These are phyloP conservation scores for Allacma fusca DNA, from an alignment of 2,888 invertebrate species.

Conservation along the genomic window DNA sequence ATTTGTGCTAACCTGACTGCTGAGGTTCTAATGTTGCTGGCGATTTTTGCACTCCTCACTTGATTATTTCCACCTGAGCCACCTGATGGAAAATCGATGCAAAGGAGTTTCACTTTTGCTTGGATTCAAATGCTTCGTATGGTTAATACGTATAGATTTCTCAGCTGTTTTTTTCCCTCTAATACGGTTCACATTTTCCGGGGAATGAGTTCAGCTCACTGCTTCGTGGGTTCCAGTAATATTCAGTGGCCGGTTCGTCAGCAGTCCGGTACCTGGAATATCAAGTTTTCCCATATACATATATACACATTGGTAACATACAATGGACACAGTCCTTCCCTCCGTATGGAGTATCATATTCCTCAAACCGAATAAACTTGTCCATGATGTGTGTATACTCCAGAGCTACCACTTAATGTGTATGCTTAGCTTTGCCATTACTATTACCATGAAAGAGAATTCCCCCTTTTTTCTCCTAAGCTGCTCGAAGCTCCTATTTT, in stretches of 20 bases:
- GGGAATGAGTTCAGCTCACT: no score
- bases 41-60: conserved; percentile 39
- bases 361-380: no score
- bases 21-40: conserved; percentile 24
- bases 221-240: no score
- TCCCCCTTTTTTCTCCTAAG: background rate
- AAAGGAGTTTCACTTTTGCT: conserved; percentile 25
- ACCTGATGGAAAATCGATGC: conserved; percentile 44
- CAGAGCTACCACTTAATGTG: no score
- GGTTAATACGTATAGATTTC: background rate
- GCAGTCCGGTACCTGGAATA: no score
- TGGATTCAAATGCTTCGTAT: conserved; percentile 7
- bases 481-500: background rate
- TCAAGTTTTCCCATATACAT: no score
- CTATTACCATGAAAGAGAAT: background rate
- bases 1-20: conserved; percentile 27
- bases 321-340: no score
- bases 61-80: conserved; percentile 42
- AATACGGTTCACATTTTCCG: background rate
- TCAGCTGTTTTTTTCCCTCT: conserved; percentile 9
- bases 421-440: no score
- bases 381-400: no score
- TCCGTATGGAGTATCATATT: no score
- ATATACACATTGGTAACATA: no score
- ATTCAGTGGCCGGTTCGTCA: no score